phyloP scores from a whole-genome alignment of 1,140 invertebrate species.

The Agrilus planipennis region DNA sequence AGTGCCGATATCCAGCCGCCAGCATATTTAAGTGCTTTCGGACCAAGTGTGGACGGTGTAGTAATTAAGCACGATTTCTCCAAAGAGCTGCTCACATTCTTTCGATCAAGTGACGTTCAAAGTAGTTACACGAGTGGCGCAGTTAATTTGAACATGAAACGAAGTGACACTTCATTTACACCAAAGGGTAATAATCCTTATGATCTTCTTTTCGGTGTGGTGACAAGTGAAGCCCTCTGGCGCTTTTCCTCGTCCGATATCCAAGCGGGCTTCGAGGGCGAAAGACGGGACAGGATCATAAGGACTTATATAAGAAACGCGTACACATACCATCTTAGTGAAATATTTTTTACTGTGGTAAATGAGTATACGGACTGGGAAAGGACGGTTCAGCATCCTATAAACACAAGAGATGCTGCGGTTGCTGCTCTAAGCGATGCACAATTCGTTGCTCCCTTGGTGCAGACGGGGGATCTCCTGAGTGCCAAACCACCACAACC shows the following conservation, averaged over 20 bases:
- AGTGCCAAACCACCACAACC: conserved; percentile 39
- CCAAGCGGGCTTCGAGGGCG: conserved; percentile 77
- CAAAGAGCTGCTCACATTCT: conserved; percentile 57
- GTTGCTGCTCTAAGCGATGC: conserved; percentile 88
- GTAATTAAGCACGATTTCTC: conserved; percentile 71
- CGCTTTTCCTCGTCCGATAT: conserved; percentile 74
- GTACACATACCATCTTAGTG: conserved; percentile 87
- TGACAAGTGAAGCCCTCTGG: conserved; percentile 73
- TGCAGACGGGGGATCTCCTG: conserved; percentile 68
- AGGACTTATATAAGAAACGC: conserved; percentile 89
- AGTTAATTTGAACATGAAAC: conserved; percentile 49
- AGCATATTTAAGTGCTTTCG: conserved; percentile 73
- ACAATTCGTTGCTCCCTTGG: conserved; percentile 74
- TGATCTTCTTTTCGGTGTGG: conserved; percentile 72
- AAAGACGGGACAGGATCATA: conserved; percentile 79
- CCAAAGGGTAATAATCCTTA: conserved; percentile 42
- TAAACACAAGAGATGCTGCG: conserved; percentile 84
- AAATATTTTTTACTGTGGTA: conserved; percentile 92
- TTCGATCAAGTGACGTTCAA: conserved; percentile 53
- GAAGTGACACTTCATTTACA: conserved; percentile 38
- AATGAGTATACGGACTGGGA: conserved; percentile 98
- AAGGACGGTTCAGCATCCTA: conserved; percentile 78
- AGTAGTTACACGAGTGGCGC: conserved; percentile 45
- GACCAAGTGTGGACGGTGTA: conserved; percentile 75
- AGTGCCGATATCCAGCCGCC: conserved; percentile 66